These are phyloP conservation scores for Tortricodes alternella DNA, from an alignment of 2,888 invertebrate genomes.

Conservation along the genomic window DNA sequence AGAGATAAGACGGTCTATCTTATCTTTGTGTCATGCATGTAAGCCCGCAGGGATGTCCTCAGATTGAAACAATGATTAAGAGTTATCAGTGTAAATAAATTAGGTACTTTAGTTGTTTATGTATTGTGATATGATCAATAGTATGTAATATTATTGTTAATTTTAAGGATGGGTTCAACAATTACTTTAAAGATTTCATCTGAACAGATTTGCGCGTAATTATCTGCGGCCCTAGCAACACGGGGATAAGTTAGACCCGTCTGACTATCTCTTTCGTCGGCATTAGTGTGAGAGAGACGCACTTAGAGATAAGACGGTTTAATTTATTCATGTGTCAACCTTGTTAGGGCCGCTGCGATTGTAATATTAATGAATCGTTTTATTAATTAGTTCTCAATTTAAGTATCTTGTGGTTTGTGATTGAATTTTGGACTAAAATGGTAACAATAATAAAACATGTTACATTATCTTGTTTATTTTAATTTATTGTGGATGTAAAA, in stretches of 20 bases:
- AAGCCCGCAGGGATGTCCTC: too few relatives aligned
- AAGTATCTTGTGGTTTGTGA: slow-evolving; percentile 59
- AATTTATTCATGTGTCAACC: background rate
- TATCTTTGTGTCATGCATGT: too few relatives aligned
- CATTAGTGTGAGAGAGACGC: too few relatives aligned
- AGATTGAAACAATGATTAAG: too few relatives aligned
- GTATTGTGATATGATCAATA: slow-evolving; percentile 49
- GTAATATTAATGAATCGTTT: slow-evolving; percentile 4
- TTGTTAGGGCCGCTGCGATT: slow-evolving; percentile 1
- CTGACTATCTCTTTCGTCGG: too few relatives aligned
- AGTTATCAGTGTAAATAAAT: background rate
- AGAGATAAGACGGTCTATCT: too few relatives aligned
- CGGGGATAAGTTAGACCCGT: too few relatives aligned
- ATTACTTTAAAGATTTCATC: too few relatives aligned
- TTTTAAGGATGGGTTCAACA: slow-evolving; percentile 30
- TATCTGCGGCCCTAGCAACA: too few relatives aligned
- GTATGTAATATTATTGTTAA: slow-evolving; percentile 35
- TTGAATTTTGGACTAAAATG: slow-evolving; percentile 62
- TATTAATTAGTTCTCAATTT: slow-evolving; percentile 53
- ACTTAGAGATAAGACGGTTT: too few relatives aligned
- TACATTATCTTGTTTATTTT: slow-evolving; percentile 51
- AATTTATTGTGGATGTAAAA: slow-evolving; percentile 25
- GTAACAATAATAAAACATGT: slow-evolving; percentile 71
- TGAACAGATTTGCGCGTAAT: too few relatives aligned
- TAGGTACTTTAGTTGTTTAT: slow-evolving; percentile 34